Base-by-base conservation (phyloP, 2,888 invertebrate species). In the Acanthosoma haemorrhoidale region DNA sequence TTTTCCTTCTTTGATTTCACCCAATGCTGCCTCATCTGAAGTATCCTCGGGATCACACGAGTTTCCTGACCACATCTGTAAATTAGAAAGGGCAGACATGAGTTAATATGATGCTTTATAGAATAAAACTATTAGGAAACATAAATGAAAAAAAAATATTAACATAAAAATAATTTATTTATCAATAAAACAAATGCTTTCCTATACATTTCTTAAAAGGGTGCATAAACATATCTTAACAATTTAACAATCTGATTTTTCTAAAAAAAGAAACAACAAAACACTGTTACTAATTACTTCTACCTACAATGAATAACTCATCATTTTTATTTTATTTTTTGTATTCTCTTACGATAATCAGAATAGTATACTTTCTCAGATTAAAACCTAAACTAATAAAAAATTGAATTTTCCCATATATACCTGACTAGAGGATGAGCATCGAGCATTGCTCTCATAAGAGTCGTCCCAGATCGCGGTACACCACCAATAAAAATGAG, bases 401-500 rank as follows among this genome's bases (percentile, higher is more conserved):
- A n/a, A n/a, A n/a, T n/a, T n/a, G n/a, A n/a, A n/a, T n/a, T n/a
- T n/a, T n/a, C n/a, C n/a, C n/a, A n/a, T n/a, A n/a, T n/a, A 1
- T 67, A 67, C 67, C 96, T 88, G 78, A 98, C 92, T 78, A 93
- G 92, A 15, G 95, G 94, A 85, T 98, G 97, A 74, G 97, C 96
- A 82, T 99, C 98, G 77, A 99, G 84, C 94, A 98, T 95, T 74
- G 96, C 96, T 77, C 98, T 86, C 91, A 96, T 94, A 76, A 98
- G 85, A 73, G 98, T 98, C 57, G 97, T 98, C 68, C 97, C 98
- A 64, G 96, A 96, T 76, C 97, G 87, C 70, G 98, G 98, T 79
- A 98, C 95, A 74, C 98, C 98, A 71, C 97, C 97, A 80, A 98
- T 94, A 84, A 96, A 96, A 80, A 96, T 93, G 76, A 96, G 85